phyloP scores from a whole-genome alignment of 2,888 invertebrate genomes.

The Cinara cedri region DNA sequence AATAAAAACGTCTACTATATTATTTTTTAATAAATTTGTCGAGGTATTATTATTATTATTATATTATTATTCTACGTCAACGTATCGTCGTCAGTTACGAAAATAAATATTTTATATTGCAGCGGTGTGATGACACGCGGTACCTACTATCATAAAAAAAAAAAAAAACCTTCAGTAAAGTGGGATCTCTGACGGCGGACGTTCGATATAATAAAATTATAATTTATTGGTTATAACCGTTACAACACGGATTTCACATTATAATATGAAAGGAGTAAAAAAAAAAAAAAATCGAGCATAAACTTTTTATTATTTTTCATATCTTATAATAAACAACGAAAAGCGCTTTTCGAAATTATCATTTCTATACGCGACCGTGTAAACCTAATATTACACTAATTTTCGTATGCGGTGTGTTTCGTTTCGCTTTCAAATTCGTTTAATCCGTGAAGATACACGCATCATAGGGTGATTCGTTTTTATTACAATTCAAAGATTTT shows the following conservation, averaged over 20 bases:
- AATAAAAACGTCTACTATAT: not conserved
- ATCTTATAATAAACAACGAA: not conserved
- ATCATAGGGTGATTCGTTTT: too few relatives aligned
- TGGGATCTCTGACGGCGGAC: not conserved
- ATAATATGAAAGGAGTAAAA: not conserved
- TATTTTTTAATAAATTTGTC: not conserved
- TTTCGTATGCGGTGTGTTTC: too few relatives aligned
- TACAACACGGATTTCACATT: not conserved
- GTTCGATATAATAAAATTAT: not conserved
- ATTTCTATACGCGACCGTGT: too few relatives aligned
- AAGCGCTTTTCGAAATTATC: not conserved
- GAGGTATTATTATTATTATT: not conserved
- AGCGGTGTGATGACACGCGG: too few relatives aligned
- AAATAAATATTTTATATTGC: conserved; percentile 1
- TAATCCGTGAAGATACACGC: too few relatives aligned
- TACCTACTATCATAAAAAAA: not conserved
- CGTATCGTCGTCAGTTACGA: not conserved
- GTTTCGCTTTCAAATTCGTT: too few relatives aligned
- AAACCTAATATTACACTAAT: too few relatives aligned
- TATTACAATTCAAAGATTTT: too few relatives aligned
- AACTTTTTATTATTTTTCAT: conserved; percentile 1
- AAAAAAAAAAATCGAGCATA: not conserved
- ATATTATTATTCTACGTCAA: conserved; percentile 29
- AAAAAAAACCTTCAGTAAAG: not conserved
- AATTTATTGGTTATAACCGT: not conserved